Evolutionary conservation across 2,888 invertebrate genomes (phyloP).

Genomic region (Heliconius aoede): DNA sequence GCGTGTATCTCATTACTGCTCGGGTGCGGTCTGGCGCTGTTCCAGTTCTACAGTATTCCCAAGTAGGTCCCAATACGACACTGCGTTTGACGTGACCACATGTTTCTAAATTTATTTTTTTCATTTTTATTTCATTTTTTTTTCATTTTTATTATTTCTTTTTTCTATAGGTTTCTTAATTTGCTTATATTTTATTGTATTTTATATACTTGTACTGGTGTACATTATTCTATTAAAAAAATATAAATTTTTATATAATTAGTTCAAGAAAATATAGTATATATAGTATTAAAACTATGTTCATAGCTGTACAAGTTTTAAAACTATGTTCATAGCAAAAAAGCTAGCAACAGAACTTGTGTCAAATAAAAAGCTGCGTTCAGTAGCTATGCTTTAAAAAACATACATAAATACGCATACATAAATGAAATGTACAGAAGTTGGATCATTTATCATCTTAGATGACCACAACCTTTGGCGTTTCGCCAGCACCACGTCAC

Average conservation of each 20-base stretch:
- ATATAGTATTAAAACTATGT: too few species aligned
- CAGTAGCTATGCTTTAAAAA: neutral
- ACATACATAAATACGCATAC: neutral
- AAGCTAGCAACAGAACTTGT: too few species aligned
- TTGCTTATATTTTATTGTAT: too few species aligned
- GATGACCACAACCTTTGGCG: constrained; percentile 24
- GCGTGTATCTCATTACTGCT: constrained; percentile 37
- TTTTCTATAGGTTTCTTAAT: too few species aligned
- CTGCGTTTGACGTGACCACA: neutral
- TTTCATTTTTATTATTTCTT: too few species aligned
- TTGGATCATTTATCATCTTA: constrained; percentile 9
- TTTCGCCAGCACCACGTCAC: constrained; percentile 22
- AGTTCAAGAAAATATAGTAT: too few species aligned
- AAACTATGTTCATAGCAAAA: too few species aligned
- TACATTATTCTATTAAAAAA: too few species aligned
- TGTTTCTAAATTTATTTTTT: neutral
- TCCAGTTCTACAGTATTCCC: constrained; percentile 29
- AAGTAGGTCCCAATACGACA: constrained; percentile 16
- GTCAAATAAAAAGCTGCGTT: neutral
- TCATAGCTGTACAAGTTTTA: too few species aligned
- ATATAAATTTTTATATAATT: too few species aligned
- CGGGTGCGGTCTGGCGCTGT: constrained; percentile 31
- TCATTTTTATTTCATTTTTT: neutral
- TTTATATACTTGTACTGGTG: too few species aligned
- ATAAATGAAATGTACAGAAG: neutral